Evolutionary conservation across 2,888 invertebrate species (phyloP), one percentile per base, ranked within the genome.

Genomic region (Rhogogaster chlorosoma): DNA sequence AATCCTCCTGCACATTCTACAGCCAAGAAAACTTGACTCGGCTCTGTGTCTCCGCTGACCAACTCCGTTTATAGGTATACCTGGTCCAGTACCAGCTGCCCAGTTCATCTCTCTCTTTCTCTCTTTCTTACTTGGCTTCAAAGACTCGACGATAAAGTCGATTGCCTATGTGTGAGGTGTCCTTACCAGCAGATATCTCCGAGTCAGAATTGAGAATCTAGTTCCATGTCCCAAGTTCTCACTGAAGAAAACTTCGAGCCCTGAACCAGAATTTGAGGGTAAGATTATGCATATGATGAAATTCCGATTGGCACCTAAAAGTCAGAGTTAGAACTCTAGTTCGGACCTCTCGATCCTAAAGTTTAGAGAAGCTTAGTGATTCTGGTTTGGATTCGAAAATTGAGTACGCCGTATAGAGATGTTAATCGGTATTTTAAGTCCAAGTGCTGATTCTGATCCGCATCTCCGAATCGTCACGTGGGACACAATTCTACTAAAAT

Each of bases 61-160:
- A 80, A 61, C 80, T 80, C 80, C 61, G 80, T 80, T 80, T 80
- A 80, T 61, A 61, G 80, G 22, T 38, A 80, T 61, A 61, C 57
- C 57, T 80, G 57, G 80, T 61, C 57, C 57, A 80, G 80, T 61
- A 38, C 36, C 80, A 61, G 80, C 80, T 80, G 80, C 80, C 22
- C 38, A 15, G 22, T 61, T 26, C 10, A 22, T 77, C 53, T 53
- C 77, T 77, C 22, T 73, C 29, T 29, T n/a, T 70, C n/a, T 38
- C 15, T 73, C n/a, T 38, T 12, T 73, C 10, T 38, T 73, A 18
- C 73, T 42, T 42, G 73, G 38, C 42, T 73, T 2, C 22, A 9
- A 4, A 42, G n/a, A 42, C 42, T 73, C 38, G 73, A 42, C 12
- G 73, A 42, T 22, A 22, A 9, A 42, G n/a, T 73, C 42, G 38